Conservation (phyloP, 1,140 invertebrate genomes). For the Nasonia vitripennis region DNA sequence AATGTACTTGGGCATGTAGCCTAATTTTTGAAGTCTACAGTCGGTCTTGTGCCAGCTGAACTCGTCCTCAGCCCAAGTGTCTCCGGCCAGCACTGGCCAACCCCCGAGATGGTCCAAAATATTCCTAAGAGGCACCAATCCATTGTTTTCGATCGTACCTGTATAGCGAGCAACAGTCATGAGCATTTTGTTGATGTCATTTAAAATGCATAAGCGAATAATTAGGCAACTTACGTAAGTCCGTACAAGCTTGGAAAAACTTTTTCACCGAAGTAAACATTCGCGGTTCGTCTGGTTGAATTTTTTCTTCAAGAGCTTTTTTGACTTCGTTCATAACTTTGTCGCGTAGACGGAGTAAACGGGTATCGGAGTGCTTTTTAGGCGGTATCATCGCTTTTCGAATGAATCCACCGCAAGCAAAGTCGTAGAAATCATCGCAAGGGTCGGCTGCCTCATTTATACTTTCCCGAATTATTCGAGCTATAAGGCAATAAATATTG, state of each 20-base stretch:
- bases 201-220: background rate
- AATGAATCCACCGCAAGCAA: background rate
- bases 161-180: background rate
- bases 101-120: slow-evolving; percentile 18
- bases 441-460: background rate
- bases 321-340: background rate
- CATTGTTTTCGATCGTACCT: background rate
- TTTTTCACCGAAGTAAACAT: background rate
- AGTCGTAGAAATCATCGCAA: background rate
- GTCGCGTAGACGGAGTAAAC: background rate
- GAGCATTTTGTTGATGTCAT: background rate
- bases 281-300: background rate
- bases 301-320: background rate
- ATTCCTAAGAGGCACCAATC: background rate
- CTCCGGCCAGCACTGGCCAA: slow-evolving; percentile 23
- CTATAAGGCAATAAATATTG: background rate
- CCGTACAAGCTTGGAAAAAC: slow-evolving; percentile 13
- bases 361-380: background rate
- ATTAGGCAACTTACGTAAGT: background rate
- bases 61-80: background rate
- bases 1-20: background rate
- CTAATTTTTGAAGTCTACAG: background rate
- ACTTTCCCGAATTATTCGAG: background rate
- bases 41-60: background rate
- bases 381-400: background rate